Evolutionary conservation across 2,888 invertebrate species (phyloP), one percentile per base, ranked within the genome.

Genomic region (Orchesellides sinensis): DNA sequence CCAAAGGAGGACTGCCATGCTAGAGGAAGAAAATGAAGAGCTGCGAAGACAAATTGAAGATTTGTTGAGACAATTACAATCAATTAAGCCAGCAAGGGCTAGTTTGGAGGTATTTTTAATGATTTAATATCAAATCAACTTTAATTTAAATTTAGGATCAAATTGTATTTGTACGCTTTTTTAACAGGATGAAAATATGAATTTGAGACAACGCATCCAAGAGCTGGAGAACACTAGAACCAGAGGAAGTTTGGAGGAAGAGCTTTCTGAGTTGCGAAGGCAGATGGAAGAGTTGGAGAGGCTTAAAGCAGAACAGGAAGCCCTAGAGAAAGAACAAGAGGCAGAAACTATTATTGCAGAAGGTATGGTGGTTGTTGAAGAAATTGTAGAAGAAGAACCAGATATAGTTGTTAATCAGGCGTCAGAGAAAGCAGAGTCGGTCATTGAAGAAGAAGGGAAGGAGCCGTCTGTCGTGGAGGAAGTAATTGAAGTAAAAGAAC

Each of bases 11-110:
- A 19, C 14, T 19, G 27, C 8, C 1, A 49, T 21, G 8, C 49
- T 78, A 10, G 29, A 59, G 49, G 40, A 6, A 4, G 78, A 78
- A 32, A 78, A 78, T 40, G 68, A 78, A n/a, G 52, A 47, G 21
- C 19, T 79, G n/a, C 47, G 17, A 21, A 47, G 25, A 25, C 14
- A 14, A 10, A 54, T 68, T 19, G 68, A 61, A 1, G 77, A 77
- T 8, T 17, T 45, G 21, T n/a, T 75, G 5, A 12, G 40, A 23
- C 45, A 61, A 35, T n/a, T 77, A 19, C 59, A 45, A 3, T 1
- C 1, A 17, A 47, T 77, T 47, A 45, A 21, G 19, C 77, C 77
- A 0, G 2, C 21, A 1, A 4, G 21, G 17, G 77, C 61, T 19
- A 32, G 32, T 4, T 14, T 27, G 4, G 77, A 56, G 25, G 54